A percentile compares a stretch with the other conserved stretches of the same genome.
Evolutionary conservation across 2,888 invertebrate genomes (phyloP).

Genomic region (Terebella lapidaria): DNA sequence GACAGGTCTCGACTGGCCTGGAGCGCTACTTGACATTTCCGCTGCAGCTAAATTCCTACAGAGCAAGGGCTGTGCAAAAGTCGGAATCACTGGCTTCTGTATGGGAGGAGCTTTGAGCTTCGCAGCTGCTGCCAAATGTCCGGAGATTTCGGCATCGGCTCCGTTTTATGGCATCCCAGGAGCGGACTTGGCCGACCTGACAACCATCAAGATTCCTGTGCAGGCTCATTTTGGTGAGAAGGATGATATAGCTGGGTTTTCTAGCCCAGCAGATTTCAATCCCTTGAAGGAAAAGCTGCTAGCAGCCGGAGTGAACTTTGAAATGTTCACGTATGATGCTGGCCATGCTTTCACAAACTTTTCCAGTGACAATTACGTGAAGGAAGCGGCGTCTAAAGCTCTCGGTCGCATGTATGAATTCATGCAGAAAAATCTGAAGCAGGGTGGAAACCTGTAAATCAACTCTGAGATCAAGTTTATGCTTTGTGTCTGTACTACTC

Average conservation of each 20-base stretch:
- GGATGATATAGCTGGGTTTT: slow-evolving; percentile 36
- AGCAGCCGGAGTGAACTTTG: slow-evolving; percentile 23
- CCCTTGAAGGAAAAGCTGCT: slow-evolving; percentile 30
- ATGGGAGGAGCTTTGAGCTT: slow-evolving; percentile 46
- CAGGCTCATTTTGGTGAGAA: slow-evolving; percentile 42
- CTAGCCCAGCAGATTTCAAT: slow-evolving; percentile 32
- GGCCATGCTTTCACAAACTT: slow-evolving; percentile 23
- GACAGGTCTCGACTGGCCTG: slow-evolving; percentile 39
- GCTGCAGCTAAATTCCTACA: slow-evolving; percentile 34
- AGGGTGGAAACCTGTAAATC: too few relatives aligned
- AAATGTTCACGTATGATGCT: slow-evolving; percentile 32
- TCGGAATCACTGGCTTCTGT: slow-evolving; percentile 49
- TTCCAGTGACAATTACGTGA: slow-evolving; percentile 10
- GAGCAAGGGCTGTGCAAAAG: slow-evolving; percentile 34
- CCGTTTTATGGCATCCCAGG: slow-evolving; percentile 46
- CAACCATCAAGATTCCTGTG: slow-evolving; percentile 36
- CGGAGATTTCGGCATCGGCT: slow-evolving; percentile 37
- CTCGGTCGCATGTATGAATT: slow-evolving; percentile 14
- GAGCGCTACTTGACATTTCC: slow-evolving; percentile 38
- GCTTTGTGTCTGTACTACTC: too few relatives aligned
- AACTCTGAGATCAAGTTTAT: too few relatives aligned
- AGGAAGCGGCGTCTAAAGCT: slow-evolving; percentile 9
- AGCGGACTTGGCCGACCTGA: slow-evolving; percentile 31
- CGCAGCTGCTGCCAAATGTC: slow-evolving; percentile 32
- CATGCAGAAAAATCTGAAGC: slow-evolving; percentile 16